These are phyloP conservation scores for Amphiprion ocellaris DNA, from an alignment of 2,113 vertebrate genomes.

Conservation along the genomic window DNA sequence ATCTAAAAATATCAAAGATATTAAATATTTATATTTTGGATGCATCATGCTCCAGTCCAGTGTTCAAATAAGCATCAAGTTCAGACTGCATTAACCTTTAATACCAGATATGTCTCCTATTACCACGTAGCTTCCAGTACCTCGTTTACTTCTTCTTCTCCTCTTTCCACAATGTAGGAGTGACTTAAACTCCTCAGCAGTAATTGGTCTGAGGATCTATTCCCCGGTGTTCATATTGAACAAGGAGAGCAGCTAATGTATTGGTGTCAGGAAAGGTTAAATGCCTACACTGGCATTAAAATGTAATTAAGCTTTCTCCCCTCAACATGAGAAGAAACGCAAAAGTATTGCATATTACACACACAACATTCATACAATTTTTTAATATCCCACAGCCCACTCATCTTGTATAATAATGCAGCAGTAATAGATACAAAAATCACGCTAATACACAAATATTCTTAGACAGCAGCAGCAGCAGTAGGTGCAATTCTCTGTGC, in stretches of 20 bases:
- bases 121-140: constrained; percentile 26
- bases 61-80: constrained; percentile 32
- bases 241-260: constrained; percentile 60
- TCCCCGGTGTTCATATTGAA: constrained; percentile 52
- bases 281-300: constrained; percentile 48
- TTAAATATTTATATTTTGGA: constrained; percentile 39
- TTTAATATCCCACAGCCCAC: not conserved
- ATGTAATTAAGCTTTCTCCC: constrained; percentile 66
- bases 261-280: constrained; percentile 72
- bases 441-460: not conserved
- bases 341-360: not conserved
- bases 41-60: not conserved
- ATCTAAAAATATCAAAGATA: constrained; percentile 21
- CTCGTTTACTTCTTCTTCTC: not conserved
- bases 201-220: constrained; percentile 69
- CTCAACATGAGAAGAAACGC: constrained; percentile 6
- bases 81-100: not conserved
- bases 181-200: constrained; percentile 33
- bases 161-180: not conserved
- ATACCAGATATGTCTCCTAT: constrained; percentile 38
- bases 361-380: not conserved
- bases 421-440: not conserved
- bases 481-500: not conserved
- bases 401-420: not conserved
- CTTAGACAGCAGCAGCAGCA: not conserved